Base-by-base conservation (phyloP, 2,113 vertebrate genomes). In the Propithecus coquereli region DNA sequence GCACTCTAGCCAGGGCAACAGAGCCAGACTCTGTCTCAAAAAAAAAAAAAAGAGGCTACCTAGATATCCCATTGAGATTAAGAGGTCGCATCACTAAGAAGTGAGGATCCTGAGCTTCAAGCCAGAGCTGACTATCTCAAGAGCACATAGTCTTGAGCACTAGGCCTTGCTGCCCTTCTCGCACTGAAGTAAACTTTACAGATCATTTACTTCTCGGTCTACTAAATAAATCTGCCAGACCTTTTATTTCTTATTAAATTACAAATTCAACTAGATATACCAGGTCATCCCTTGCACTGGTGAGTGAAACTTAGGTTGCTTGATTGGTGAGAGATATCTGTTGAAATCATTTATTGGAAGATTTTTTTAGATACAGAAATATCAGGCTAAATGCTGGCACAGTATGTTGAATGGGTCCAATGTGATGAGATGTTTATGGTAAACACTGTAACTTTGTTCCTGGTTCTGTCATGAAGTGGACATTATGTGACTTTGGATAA, bases 231-330 rank as follows among this genome's bases (percentile, higher is more conserved):
- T 96, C 57, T 13, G 45, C 17, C 50, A 91, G 20, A 1, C 12
- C 18, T 5, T 37, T 84, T 47, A 98, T 97, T 97, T 94, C 34
- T 91, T 47, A 82, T 52, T 95, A 71, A 94, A 84, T 90, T 94
- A 32, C 20, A 92, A 84, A 74, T 74, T 50, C 59, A 66, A 20
- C 57, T 94, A 40, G 3, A 59, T 94, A 45, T 52, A 59, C 9
- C 61, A 89, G 3, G 20, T 50, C 11, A 74, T 92, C 30, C 22
- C 66, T 37, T 91, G 37, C 50, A 84, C 54, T 86, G 34, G 47
- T 86, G 43, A 91, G 5, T 83, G 18, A 50, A 83, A 12, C 32
- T 61, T 57, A 85, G 25, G 45, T 87, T 82, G 59, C 43, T 89
- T 68, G 23, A 87, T 90, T 43, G 5, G 25, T 66, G 40, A 96